These are phyloP conservation scores for Glaucopsyche alexis DNA, from an alignment of 2,888 invertebrate species.

Conservation along the genomic window DNA sequence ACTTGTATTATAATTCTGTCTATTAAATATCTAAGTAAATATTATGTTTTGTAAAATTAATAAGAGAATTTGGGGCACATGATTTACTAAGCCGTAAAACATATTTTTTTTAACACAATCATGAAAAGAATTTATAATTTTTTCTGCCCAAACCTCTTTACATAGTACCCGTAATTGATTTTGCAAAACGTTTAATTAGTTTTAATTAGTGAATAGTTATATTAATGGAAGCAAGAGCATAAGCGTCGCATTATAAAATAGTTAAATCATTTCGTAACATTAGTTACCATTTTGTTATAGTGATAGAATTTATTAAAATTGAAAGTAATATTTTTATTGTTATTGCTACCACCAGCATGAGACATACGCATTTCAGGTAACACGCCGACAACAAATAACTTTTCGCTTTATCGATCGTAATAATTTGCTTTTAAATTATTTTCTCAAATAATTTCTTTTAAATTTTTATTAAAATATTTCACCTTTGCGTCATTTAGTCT, in stretches of 20 bases:
- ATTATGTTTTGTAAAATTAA: not conserved
- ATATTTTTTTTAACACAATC: too few species aligned
- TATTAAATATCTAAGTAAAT: not conserved
- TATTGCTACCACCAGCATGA: slow-evolving; percentile 76
- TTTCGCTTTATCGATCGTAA: not conserved
- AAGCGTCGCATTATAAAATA: not conserved
- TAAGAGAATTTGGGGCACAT: not conserved
- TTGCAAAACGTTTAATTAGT: too few species aligned
- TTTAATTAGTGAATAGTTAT: not conserved
- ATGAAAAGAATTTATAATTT: too few species aligned
- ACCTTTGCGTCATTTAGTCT: not conserved
- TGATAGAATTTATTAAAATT: not conserved
- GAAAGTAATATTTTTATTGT: slow-evolving; percentile 53
- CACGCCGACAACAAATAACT: slow-evolving; percentile 17
- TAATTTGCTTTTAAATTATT: slow-evolving; percentile 28
- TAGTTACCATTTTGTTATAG: not conserved
- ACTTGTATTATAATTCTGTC: too few species aligned
- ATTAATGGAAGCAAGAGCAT: not conserved
- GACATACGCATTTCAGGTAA: slow-evolving; percentile 77
- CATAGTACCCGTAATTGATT: too few species aligned
- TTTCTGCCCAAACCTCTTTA: too few species aligned
- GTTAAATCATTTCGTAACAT: not conserved
- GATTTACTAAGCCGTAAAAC: too few species aligned
- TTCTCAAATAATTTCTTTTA: not conserved
- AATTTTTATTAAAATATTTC: not conserved